Percentiles rank a stretch among this genome's conserved stretches.
phyloP scores from a whole-genome alignment of 2,888 invertebrate genomes.

The Tetranychus truncatus region DNA sequence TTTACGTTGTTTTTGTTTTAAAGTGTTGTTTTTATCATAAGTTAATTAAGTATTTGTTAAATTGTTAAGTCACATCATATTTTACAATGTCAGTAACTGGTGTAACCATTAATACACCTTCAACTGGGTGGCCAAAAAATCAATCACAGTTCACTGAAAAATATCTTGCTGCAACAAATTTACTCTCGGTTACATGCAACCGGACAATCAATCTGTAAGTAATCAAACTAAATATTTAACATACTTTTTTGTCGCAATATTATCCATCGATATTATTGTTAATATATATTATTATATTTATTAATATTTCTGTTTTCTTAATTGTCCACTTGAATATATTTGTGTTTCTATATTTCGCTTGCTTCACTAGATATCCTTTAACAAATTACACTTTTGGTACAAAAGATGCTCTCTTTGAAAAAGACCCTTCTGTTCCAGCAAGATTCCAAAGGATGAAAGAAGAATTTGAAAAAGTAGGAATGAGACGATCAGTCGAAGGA shows the following conservation, averaged over 20 bases:
- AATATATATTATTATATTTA: too few species aligned
- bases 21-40: too few species aligned
- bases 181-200: constrained; percentile 47
- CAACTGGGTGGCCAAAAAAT: constrained; percentile 6
- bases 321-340: neutral
- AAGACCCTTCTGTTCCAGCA: constrained; percentile 93
- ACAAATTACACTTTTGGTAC: constrained; percentile 99
- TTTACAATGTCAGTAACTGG: neutral
- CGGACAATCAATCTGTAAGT: constrained; percentile 69
- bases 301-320: neutral
- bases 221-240: neutral
- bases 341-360: too few species aligned
- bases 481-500: constrained; percentile 66
- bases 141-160: constrained; percentile 23
- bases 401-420: constrained; percentile 94
- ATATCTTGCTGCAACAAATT: constrained; percentile 27
- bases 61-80: too few species aligned
- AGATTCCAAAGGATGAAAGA: constrained; percentile 95
- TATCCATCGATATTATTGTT: too few species aligned
- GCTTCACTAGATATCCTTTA: constrained; percentile 46
- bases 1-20: too few species aligned
- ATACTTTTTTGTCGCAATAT: too few species aligned
- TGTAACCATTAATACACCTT: neutral
- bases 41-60: too few species aligned
- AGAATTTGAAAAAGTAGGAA: constrained; percentile 92